Conservation (phyloP, 37 sponge, comb jelly and placozoan genomes). For the Corticium candelabrum region DNA sequence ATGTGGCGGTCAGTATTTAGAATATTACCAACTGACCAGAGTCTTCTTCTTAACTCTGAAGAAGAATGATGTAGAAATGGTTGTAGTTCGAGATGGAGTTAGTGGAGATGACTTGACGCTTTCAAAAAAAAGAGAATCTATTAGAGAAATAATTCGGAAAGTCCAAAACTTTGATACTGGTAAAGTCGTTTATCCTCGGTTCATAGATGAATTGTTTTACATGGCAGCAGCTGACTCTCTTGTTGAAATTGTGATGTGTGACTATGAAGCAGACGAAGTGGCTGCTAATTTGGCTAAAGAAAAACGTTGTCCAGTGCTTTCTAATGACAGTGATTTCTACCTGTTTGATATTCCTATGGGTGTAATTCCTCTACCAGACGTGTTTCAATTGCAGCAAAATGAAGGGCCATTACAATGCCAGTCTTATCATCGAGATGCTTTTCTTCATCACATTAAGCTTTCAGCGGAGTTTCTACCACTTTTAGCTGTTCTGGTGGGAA, state of each 20-base stretch:
- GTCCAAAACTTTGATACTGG: not conserved
- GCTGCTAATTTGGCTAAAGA: constrained; percentile 38
- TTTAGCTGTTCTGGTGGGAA: not conserved
- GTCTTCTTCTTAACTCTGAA: constrained; percentile 29
- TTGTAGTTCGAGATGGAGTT: constrained; percentile 67
- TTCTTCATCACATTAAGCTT: not conserved
- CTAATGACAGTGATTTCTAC: constrained; percentile 65
- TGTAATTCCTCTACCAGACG: constrained; percentile 37
- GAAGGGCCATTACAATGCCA: not conserved
- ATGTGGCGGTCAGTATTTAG: constrained; percentile 58
- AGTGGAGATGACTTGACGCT: constrained; percentile 40
- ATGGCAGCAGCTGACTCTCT: not conserved
- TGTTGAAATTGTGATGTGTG: not conserved
- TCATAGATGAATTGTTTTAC: not conserved
- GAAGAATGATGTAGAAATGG: constrained; percentile 14
- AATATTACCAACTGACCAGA: constrained; percentile 6
- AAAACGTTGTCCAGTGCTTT: constrained; percentile 47
- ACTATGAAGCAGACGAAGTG: constrained; percentile 62
- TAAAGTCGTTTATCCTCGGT: not conserved
- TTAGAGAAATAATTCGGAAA: not conserved
- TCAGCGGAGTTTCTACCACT: not conserved
- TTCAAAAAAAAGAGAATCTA: not conserved
- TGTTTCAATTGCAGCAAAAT: not conserved
- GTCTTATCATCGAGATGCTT: not conserved
- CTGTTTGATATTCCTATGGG: constrained; percentile 49